These are phyloP conservation scores for Neelides sp. DNA, from an alignment of 1,140 invertebrate genomes.

Conservation along the genomic window DNA sequence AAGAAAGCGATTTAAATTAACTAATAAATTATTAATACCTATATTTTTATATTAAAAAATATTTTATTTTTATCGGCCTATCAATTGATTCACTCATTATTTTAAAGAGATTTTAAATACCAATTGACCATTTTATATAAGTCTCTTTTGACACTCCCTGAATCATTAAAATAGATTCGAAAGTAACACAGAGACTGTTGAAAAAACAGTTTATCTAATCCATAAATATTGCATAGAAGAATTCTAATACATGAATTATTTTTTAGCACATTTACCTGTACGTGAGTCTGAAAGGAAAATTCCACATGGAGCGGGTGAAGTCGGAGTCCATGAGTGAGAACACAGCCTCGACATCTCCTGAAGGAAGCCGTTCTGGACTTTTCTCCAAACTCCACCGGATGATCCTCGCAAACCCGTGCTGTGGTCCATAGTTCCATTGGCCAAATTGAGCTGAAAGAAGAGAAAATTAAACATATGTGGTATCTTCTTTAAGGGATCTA, in stretches of 20 bases:
- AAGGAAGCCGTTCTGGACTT: constrained; percentile 65
- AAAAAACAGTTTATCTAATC: background rate
- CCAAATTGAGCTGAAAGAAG: constrained; percentile 74
- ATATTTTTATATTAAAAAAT: no score
- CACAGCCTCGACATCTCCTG: constrained; percentile 78
- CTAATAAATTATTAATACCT: constrained; percentile 2
- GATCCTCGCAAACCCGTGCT: constrained; percentile 86
- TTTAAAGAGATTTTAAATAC: no score
- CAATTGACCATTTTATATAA: no score
- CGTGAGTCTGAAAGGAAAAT: constrained; percentile 53
- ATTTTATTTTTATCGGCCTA: no score
- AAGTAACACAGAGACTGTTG: no score
- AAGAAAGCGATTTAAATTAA: background rate
- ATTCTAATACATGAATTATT: background rate
- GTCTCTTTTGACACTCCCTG: no score
- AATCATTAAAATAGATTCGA: no score
- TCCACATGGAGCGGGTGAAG: constrained; percentile 85
- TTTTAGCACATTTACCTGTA: constrained; percentile 20
- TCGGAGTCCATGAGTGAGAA: constrained; percentile 85
- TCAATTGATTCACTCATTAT: no score
- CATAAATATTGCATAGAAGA: background rate
- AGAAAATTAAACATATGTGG: no score
- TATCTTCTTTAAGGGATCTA: no score
- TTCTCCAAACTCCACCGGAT: constrained; percentile 74
- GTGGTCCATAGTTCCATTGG: constrained; percentile 78